These are phyloP conservation scores for Acrobasis suavella DNA, from an alignment of 2,888 invertebrate genomes.

Conservation along the genomic window DNA sequence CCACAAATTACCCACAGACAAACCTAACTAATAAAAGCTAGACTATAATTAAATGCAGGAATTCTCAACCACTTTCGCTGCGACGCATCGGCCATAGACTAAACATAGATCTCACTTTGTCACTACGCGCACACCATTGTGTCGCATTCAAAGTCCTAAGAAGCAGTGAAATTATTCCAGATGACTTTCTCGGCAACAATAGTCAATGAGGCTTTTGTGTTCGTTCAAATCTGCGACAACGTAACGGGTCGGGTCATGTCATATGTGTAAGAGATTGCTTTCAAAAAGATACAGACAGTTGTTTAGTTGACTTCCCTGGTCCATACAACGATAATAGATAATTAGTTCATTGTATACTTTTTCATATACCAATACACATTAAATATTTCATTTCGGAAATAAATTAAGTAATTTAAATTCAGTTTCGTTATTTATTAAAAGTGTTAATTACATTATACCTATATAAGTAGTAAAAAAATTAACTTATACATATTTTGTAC, in stretches of 20 bases:
- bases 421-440: too few species aligned
- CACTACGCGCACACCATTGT: constrained; percentile 29
- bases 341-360: too few species aligned
- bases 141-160: constrained; percentile 28
- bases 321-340: background rate
- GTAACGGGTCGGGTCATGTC: background rate
- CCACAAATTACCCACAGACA: background rate
- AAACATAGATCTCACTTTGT: background rate
- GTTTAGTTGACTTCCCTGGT: background rate
- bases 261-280: constrained; percentile 12
- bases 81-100: background rate
- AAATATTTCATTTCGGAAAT: too few species aligned
- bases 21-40: background rate
- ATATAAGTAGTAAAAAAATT: too few species aligned
- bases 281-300: background rate
- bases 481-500: background rate
- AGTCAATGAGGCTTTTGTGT: constrained; percentile 24
- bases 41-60: background rate
- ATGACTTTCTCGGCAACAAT: constrained; percentile 34
- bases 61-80: constrained; percentile 19
- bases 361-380: too few species aligned
- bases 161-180: constrained; percentile 30
- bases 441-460: too few species aligned
- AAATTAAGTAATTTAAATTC: too few species aligned
- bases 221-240: constrained; percentile 17